Evolutionary conservation across 2,888 invertebrate species (phyloP), one percentile per base, ranked within the genome.

Genomic region (Melikaiella ostensackeni): DNA sequence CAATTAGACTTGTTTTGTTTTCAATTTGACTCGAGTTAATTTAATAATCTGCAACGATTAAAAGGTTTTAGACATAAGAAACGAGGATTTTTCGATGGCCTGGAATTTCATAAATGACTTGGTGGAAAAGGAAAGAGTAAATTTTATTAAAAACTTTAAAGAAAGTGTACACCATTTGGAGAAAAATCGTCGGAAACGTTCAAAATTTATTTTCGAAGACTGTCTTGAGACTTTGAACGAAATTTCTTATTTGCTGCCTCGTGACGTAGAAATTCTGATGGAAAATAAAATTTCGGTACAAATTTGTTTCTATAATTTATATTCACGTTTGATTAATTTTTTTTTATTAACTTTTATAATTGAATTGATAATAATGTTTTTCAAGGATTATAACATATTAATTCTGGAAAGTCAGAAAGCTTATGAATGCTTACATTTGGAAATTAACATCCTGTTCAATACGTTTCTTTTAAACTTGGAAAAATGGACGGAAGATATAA

Each of bases 251-350:
- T 74, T 83, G 9, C 77, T 64, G 7, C 75, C 77, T 0, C 61
- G 79, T 33, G 84, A 84, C 9, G 70, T 85, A 55, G 76, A 83
- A 74, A 33, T 42, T 7, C 77, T 79, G 33, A 55, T 85, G 63
- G 85, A 85, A 64, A 77, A 81, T 16, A 80, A 84, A 77, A 84
- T 86, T 78, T 38, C 74, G 80, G 85, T 85, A 80, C 46, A 16
- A n/a, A 46, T 50, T 50, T 63, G 27, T n/a, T 35, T 19, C 19
- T 64, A 9, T 57, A 27, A 55, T 11, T 50, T 5, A 57, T 24
- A 33, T 33, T 33, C 33, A 33, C 5, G 4, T 33, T 33, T 7
- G 33, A 33, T 33, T 33, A 33, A 33, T 7, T 33, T 5, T 42
- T 55, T 21, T 21, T 55, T 8, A 9, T 63, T 46, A 62, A 76